phyloP scores from a whole-genome alignment of 2,113 vertebrate genomes.

The Larimichthys polyactis region DNA sequence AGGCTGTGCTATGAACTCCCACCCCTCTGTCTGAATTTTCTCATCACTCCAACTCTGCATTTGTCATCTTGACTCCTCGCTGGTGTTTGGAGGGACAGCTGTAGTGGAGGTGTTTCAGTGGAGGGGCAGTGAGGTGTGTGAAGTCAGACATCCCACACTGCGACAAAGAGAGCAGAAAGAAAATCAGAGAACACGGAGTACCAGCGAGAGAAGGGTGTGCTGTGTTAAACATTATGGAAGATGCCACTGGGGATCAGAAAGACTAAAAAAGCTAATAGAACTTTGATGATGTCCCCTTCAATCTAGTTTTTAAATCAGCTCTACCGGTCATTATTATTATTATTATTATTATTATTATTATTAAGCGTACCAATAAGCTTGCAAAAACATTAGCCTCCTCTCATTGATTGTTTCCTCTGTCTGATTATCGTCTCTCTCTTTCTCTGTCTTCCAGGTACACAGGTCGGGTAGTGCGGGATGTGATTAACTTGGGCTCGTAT shows the following conservation, averaged over 20 bases:
- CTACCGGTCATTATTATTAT: neutral
- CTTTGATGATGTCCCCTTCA: neutral
- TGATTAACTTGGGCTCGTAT: slow-evolving; percentile 98
- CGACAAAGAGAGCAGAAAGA: neutral
- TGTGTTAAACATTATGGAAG: neutral
- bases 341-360: slow-evolving; percentile 21
- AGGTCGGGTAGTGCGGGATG: slow-evolving; percentile 88
- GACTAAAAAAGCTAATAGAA: neutral
- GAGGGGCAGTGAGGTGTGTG: neutral
- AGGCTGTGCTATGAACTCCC: neutral
- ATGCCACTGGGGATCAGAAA: neutral
- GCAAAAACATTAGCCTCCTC: neutral
- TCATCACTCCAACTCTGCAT: neutral
- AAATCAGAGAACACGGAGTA: neutral
- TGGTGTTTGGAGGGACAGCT: neutral
- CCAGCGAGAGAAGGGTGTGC: neutral
- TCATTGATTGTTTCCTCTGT: slow-evolving; percentile 22
- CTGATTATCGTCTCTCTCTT: neutral
- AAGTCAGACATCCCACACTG: slow-evolving; percentile 9
- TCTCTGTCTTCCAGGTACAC: slow-evolving; percentile 85
- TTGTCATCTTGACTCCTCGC: neutral
- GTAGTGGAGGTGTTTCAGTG: neutral
- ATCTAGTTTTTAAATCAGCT: slow-evolving; percentile 11
- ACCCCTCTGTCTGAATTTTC: neutral
- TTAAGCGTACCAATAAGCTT: slow-evolving; percentile 1